Evolutionary conservation across 2,113 vertebrate genomes (phyloP).

Genomic region (Mirza zaza): DNA sequence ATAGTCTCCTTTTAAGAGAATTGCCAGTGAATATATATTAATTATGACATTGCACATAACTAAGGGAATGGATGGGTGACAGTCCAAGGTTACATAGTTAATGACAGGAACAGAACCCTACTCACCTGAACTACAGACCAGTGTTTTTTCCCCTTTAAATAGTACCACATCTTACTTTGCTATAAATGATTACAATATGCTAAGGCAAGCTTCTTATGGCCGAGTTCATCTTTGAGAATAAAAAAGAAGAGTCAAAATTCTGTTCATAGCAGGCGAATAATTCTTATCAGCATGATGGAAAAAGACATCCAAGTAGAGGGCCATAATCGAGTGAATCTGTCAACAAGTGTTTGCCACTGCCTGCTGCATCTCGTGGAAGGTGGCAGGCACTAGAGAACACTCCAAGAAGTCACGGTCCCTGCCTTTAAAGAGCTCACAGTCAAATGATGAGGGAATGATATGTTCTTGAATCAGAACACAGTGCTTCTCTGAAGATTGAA

Average conservation of each 20-base stretch:
- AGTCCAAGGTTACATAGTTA: not conserved
- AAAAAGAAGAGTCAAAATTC: conserved; percentile 18
- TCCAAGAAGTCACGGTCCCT: not conserved
- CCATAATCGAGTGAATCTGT: not conserved
- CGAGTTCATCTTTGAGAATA: not conserved
- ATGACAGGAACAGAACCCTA: not conserved
- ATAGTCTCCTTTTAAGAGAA: not conserved
- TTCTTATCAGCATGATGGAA: not conserved
- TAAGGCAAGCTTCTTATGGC: not conserved
- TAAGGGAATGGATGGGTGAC: not conserved
- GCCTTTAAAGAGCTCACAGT: not conserved
- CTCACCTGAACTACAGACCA: not conserved
- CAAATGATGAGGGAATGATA: not conserved
- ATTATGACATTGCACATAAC: not conserved
- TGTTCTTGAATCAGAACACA: not conserved
- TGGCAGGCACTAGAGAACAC: not conserved
- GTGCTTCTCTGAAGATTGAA: conserved; percentile 20
- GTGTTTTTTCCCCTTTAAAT: not conserved
- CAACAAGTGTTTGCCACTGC: not conserved
- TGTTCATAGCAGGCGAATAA: not conserved
- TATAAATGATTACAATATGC: not conserved
- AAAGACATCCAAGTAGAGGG: not conserved
- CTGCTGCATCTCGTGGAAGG: not conserved
- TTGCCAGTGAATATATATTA: not conserved
- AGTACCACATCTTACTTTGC: not conserved